A percentile compares a stretch with the other conserved stretches of the same genome.
Evolutionary conservation across 2,888 invertebrate species (phyloP).

Genomic region (Rhopalosiphum nymphaeae): DNA sequence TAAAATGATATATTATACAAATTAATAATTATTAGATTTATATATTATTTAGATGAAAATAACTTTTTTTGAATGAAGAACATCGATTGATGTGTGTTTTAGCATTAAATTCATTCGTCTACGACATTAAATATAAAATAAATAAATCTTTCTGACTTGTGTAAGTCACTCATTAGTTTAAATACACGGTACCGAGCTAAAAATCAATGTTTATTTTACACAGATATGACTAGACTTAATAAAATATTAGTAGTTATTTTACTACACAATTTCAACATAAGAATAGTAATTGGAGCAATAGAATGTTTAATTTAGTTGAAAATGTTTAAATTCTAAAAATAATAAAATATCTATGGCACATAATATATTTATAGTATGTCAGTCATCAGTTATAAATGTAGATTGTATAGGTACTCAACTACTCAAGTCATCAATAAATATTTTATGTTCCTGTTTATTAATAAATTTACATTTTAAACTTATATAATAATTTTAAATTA

Average conservation of each 20-base stretch:
- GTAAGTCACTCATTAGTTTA: not conserved
- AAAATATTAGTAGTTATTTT: not conserved
- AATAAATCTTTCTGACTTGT: not conserved
- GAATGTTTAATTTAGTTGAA: not conserved
- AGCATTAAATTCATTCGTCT: not conserved
- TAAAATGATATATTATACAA: not conserved
- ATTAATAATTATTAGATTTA: not conserved
- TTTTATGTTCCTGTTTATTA: not conserved
- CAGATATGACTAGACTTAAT: not conserved
- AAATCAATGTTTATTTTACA: not conserved
- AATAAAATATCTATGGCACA: not conserved
- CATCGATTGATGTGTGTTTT: not conserved
- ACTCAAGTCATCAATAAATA: not conserved
- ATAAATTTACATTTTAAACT: not conserved
- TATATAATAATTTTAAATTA: not conserved
- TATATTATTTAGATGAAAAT: not conserved
- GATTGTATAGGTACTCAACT: not conserved
- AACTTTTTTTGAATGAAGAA: not conserved
- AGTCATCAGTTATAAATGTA: not conserved
- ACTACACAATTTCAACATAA: not conserved
- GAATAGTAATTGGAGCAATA: not conserved
- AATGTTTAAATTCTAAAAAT: not conserved
- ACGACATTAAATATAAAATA: slow-evolving; percentile 12
- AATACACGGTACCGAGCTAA: not conserved
- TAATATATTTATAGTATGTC: not conserved